Evolutionary conservation across 2,113 vertebrate genomes (phyloP), one percentile per base, ranked within the genome.

Genomic region (Esox niger): DNA sequence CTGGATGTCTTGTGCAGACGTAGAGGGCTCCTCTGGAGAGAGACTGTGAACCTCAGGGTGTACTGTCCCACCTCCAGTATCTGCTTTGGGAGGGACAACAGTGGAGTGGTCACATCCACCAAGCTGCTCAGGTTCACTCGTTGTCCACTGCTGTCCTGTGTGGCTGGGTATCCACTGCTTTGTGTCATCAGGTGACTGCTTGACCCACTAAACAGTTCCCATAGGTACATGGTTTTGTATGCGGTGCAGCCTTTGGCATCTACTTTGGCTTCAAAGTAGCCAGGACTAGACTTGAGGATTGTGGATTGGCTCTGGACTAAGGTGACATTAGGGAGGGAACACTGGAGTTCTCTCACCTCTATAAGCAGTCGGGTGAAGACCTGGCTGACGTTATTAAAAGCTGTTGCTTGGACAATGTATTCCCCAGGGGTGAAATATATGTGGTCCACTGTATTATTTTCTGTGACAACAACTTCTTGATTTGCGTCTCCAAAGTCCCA

Each of bases 401-500:
- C 89, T 46, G 74, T 84, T 54, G 90, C 80, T 10, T 26, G 63
- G 2, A 91, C 71, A 7, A 31, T n/a, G 62, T 87, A 91, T 15
- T 57, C 71, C 2, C 89, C 88, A 10, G 83, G 21, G 20, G 7
- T 6, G 25, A 63, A 35, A 76, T 87, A 94, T 4, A 62, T 82
- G 65, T 93, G 78, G 69, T 20, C 64, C 23, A 83, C 71, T 25
- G 27, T 64, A 62, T 30, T 69, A 9, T 65, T 73, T 35, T 79
- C 47, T 55, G 80, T 82, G 30, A 57, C 15, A 61, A 61, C 2
- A 9, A 60, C 43, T 17, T 79, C 69, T 17, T 80, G 66, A 4
- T 62, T 57, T 1, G 79, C 70, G 10, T 91, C 87, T 56, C 85
- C 89, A 79, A 93, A 93, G 56, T 82, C 77, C 93, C 93, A 94